Percentiles rank a stretch among this genome's conserved stretches.
Evolutionary conservation across 2,113 vertebrate genomes (phyloP).

Genomic region (Stercorarius parasiticus): DNA sequence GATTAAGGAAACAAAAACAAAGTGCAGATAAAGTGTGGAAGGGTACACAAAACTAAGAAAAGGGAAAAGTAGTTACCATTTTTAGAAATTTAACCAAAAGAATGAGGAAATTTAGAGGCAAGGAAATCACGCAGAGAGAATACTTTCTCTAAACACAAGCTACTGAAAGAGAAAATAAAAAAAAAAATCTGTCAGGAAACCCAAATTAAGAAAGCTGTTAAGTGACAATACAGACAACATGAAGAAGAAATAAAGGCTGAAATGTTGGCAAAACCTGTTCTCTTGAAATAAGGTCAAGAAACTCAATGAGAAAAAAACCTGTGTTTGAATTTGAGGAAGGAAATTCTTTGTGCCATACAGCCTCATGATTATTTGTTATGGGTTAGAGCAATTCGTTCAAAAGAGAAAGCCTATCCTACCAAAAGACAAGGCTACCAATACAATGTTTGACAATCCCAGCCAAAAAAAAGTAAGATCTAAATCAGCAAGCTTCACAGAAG

Average conservation of each 20-base stretch:
- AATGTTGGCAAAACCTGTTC: not conserved
- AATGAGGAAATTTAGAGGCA: not conserved
- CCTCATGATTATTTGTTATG: not conserved
- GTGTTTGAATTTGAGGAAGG: not conserved
- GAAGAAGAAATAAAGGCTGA: not conserved
- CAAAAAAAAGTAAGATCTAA: not conserved
- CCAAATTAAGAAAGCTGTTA: not conserved
- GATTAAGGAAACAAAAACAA: conserved; percentile 7
- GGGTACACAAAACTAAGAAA: not conserved
- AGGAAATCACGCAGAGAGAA: not conserved
- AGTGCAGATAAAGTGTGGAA: not conserved
- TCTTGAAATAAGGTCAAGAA: not conserved
- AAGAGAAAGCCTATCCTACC: not conserved
- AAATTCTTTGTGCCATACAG: not conserved
- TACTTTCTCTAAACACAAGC: not conserved
- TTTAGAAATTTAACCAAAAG: not conserved
- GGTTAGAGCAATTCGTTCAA: not conserved
- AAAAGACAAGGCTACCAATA: not conserved
- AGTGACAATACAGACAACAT: not conserved
- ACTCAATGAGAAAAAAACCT: not conserved
- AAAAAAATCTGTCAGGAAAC: conserved; percentile 11
- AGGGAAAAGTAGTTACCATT: not conserved
- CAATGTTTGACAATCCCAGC: not conserved
- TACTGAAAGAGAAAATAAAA: not conserved
- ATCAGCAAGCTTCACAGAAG: not conserved